Base-by-base conservation (phyloP, 1,140 invertebrate genomes). In the Apis dorsata region DNA sequence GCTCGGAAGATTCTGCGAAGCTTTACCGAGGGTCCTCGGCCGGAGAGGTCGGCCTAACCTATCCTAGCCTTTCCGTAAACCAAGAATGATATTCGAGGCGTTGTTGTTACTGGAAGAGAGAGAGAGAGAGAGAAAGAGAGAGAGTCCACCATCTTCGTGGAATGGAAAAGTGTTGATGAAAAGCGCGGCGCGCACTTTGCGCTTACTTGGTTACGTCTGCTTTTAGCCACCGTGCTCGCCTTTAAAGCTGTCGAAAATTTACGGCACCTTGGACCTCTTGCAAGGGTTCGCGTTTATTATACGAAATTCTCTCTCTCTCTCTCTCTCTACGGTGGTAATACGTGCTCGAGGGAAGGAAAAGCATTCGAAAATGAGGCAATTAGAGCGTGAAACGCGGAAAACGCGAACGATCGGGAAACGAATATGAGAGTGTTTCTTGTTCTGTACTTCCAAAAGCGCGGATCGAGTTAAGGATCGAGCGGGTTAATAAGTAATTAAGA, bases 231-330 rank as follows among this genome's bases (percentile, higher is more conserved):
- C 65, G 57, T 51, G 57, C 83, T 87, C 75, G 55, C 85, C 75
- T 83, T 75, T 86, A 83, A 86, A 82, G 82, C 85, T 79, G 71
- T 79, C 85, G 85, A 86, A 83, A 86, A 83, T 86, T 86, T 86
- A 86, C 79, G 70, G 24, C 62, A 69, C 62, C 84, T 72, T 81
- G 80, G 79, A 57, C 72, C 28, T 75, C 28, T n/a, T 53, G 2
- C 60, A 12, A 49, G 49, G 49, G 24, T 51, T 62, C 53, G 24
- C 83, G 66, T 84, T 87, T 86, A 86, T 87, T 86, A 24, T 24
- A 82, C 76, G 66, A 87, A 86, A 87, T 82, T 86, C 72, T 24
- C 71, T 75, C 63, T 24, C 85, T 28, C 65, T 28, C 4, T 69
- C 12, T 62, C 53, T 24, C 24, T 24, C 53, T 55, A 13, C 0